Conservation (phyloP, 35 echinoderm and acorn worm genomes). For the Antedon bifida region DNA sequence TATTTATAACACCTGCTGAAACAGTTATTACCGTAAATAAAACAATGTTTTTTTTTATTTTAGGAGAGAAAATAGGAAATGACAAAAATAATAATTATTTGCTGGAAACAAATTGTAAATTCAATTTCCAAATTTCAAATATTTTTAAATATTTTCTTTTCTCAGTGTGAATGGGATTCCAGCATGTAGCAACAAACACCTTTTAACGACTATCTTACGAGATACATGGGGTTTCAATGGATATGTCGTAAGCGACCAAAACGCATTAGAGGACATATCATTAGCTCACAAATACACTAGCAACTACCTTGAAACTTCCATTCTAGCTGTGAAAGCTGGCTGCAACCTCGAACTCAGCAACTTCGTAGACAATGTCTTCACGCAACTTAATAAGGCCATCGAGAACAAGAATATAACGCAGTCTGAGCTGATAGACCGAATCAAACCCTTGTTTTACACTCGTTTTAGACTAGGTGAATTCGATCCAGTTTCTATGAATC, state of each 20-base stretch:
- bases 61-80: no score
- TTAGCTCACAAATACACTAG: constrained; percentile 54
- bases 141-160: neutral
- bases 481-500: constrained; percentile 75
- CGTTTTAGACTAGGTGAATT: constrained; percentile 83
- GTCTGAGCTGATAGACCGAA: constrained; percentile 9
- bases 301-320: constrained; percentile 39
- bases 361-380: constrained; percentile 28
- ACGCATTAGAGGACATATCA: constrained; percentile 50
- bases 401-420: constrained; percentile 25
- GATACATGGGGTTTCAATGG: constrained; percentile 75
- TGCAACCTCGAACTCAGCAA: constrained; percentile 63
- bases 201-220: constrained; percentile 67
- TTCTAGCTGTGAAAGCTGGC: constrained; percentile 39
- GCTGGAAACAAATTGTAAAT: no score
- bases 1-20: no score
- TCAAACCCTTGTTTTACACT: constrained; percentile 82
- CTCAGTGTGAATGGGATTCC: constrained; percentile 90
- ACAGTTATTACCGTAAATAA: no score
- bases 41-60: no score
- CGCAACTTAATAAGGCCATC: constrained; percentile 37
- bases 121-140: no score
- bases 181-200: constrained; percentile 52
- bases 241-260: constrained; percentile 77
- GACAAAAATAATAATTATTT: no score